Evolutionary conservation across 1,140 invertebrate genomes (phyloP).

Genomic region (Atta texana): DNA sequence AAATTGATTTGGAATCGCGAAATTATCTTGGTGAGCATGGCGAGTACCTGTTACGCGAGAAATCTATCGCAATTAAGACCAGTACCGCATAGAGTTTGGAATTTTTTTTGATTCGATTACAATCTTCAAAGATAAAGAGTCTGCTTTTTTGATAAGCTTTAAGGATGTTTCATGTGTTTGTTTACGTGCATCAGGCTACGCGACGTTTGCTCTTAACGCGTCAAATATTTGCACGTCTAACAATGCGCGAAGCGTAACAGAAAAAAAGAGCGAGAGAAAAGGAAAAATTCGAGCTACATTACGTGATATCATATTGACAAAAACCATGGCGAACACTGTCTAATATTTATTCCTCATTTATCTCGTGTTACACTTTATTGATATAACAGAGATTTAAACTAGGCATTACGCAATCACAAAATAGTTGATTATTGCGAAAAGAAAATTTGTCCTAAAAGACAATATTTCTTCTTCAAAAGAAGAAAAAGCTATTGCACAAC

Average conservation of each 20-base stretch:
- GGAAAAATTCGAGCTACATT: slow-evolving; percentile 36
- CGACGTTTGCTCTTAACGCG: slow-evolving; percentile 55
- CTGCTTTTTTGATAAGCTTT: slow-evolving; percentile 73
- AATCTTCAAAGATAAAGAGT: slow-evolving; percentile 70
- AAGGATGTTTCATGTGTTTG: slow-evolving; percentile 69
- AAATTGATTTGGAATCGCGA: slow-evolving; percentile 23
- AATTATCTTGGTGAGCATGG: slow-evolving; percentile 37
- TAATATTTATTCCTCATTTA: slow-evolving; percentile 57
- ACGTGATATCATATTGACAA: slow-evolving; percentile 47
- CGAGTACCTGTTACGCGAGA: neutral
- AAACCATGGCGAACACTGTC: slow-evolving; percentile 26
- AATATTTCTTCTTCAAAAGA: neutral
- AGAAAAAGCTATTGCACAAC: neutral
- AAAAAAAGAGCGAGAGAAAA: slow-evolving; percentile 12
- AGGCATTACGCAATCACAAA: slow-evolving; percentile 5
- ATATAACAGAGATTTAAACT: slow-evolving; percentile 48
- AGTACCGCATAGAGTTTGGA: slow-evolving; percentile 54
- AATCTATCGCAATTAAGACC: slow-evolving; percentile 56
- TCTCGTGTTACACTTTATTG: slow-evolving; percentile 37
- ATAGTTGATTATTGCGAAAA: slow-evolving; percentile 29
- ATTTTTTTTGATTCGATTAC: slow-evolving; percentile 70
- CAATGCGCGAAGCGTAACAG: slow-evolving; percentile 50
- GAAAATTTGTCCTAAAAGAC: neutral
- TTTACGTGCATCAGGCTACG: slow-evolving; percentile 69
- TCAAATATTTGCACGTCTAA: slow-evolving; percentile 61